Evolutionary conservation across 2,113 vertebrate species (phyloP).

Genomic region (Ascaphus truei): DNA sequence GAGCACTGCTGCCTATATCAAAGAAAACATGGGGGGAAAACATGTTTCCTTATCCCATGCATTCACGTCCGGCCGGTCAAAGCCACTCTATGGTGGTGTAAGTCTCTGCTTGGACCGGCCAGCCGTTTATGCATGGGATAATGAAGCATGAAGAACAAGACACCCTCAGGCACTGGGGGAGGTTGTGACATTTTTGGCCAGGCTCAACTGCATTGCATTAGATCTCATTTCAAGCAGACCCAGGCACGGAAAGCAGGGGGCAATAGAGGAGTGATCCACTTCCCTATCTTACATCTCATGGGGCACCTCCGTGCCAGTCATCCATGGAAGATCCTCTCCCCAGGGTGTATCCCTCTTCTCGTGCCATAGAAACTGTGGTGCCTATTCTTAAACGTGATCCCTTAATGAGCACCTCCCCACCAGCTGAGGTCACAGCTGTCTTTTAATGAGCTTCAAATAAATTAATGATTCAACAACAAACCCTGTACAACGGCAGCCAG

Average conservation of each 20-base stretch:
- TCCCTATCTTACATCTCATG: neutral
- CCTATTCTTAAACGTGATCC: constrained; percentile 11
- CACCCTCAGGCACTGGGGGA: too few species aligned
- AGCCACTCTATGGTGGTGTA: too few species aligned
- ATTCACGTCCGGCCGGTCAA: too few species aligned
- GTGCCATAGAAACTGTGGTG: neutral
- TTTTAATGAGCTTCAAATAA: constrained; percentile 32
- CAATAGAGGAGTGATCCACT: neutral
- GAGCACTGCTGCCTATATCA: too few species aligned
- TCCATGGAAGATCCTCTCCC: neutral
- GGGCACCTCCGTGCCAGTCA: neutral
- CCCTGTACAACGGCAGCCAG: neutral
- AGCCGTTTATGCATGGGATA: too few species aligned
- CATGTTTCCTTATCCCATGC: too few species aligned
- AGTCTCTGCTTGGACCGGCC: too few species aligned
- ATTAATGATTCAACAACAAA: constrained; percentile 30
- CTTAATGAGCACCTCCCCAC: constrained; percentile 3
- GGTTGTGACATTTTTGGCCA: too few species aligned
- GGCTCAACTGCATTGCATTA: too few species aligned
- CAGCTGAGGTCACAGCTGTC: constrained; percentile 14
- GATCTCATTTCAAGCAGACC: neutral
- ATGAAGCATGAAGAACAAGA: too few species aligned
- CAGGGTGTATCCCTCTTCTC: neutral
- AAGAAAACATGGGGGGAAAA: too few species aligned
- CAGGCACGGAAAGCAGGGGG: neutral